Evolutionary conservation across 2,113 vertebrate species (phyloP), one percentile per base, ranked within the genome.

Genomic region (Lontra canadensis): DNA sequence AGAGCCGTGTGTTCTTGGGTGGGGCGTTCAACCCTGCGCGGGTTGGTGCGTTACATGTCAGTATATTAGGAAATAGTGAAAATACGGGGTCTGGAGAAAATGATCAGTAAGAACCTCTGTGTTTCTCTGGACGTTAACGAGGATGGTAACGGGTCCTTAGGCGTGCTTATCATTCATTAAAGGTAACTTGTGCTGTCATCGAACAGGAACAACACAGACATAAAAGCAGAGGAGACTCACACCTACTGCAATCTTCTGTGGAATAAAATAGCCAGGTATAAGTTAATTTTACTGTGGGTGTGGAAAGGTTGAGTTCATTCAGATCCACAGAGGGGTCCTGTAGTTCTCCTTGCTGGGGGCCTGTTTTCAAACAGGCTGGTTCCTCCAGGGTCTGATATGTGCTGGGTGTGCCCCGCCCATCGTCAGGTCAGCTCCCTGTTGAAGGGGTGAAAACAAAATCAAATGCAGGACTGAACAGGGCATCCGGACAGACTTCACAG

Each of bases 71-170:
- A 78, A 78, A 47, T 18, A 31, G 74, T 31, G 39, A 15, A 44
- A 74, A 74, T 44, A 47, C 34, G 74, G 34, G 31, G 1, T 15
- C 31, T 47, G 52, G 10, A 31, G 20, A 9, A 20, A 90, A 4
- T 39, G 82, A 34, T 73, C 3, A 0, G 2, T 55, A 36, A 89
- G 61, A 25, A n/a, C 42, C 2, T 59, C 44, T 34, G 6, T 36
- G 79, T 95, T 82, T 91, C 80, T 69, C 1, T 78, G 65, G 92
- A 88, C 71, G 61, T 26, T 39, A 47, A 71, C 84, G n/a, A 39
- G 57, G 49, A 57, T 12, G 31, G 17, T 80, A 34, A 39, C 49
- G 63, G 83, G 61, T 52, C 57, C 47, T 74, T 39, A 44, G 0
- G 34, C 67, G 3, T 49, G n/a, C 29, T 74, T 17, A n/a, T 17